Percentiles rank a stretch among this genome's conserved stretches.
These are phyloP conservation scores for Meteorus cinctellus DNA, from an alignment of 2,888 invertebrate species.

Conservation along the genomic window DNA sequence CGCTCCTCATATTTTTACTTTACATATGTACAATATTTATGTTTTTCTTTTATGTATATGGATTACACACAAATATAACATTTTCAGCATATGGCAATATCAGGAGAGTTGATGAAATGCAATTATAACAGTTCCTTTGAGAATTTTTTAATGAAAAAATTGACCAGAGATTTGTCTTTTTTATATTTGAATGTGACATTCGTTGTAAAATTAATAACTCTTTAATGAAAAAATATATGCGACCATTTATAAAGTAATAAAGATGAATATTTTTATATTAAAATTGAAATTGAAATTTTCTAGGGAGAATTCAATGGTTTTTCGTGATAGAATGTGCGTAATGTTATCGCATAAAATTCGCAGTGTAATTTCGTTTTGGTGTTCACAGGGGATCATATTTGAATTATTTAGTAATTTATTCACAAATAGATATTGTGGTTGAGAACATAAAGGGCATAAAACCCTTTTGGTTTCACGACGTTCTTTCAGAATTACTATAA, in stretches of 20 bases:
- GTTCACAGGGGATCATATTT: background rate
- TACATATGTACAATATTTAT: conserved; percentile 47
- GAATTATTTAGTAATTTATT: conserved; percentile 38
- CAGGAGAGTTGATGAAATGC: background rate
- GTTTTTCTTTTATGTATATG: background rate
- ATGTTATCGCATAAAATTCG: background rate
- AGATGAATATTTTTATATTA: background rate
- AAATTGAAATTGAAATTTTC: conserved; percentile 4
- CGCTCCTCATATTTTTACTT: conserved; percentile 45
- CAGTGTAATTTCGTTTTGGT: background rate
- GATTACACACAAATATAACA: background rate
- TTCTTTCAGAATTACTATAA: conserved; percentile 35
- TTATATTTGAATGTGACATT: background rate
- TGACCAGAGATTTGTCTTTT: background rate
- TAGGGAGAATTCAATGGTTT: background rate
- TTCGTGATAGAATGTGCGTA: background rate
- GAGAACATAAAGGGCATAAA: conserved; percentile 6
- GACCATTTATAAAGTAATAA: background rate
- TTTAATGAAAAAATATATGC: background rate
- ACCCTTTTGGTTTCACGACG: conserved; percentile 29
- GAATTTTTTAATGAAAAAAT: background rate
- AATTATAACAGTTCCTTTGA: background rate
- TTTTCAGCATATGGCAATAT: background rate
- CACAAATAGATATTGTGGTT: conserved; percentile 31
- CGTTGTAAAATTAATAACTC: background rate